These are phyloP conservation scores for Lindbergichthys nudifrons DNA, from an alignment of 2,797 vertebrate species.

Conservation along the genomic window DNA sequence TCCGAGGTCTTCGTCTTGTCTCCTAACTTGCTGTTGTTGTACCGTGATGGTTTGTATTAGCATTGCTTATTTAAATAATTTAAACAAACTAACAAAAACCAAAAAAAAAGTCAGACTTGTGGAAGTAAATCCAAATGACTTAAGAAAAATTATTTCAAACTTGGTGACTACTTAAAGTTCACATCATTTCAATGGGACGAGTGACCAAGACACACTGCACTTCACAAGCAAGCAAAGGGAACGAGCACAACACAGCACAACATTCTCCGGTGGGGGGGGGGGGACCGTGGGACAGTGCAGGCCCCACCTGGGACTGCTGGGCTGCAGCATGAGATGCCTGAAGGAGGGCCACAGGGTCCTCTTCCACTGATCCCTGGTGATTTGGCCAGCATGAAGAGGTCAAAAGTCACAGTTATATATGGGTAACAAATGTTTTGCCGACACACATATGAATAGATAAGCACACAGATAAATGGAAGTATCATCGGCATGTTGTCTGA, in stretches of 20 bases:
- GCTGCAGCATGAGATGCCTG: constrained; percentile 81
- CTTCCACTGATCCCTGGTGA: constrained; percentile 86
- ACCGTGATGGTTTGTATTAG: no score
- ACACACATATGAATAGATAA: constrained; percentile 15
- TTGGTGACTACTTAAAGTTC: neutral
- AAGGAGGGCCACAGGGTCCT: constrained; percentile 83
- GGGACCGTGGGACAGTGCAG: constrained; percentile 50
- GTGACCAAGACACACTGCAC: constrained; percentile 45
- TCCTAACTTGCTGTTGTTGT: no score
- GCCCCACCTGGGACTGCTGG: constrained; percentile 86
- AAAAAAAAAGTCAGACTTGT: neutral
- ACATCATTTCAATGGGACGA: constrained; percentile 23
- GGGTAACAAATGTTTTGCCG: constrained; percentile 31
- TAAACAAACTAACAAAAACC: no score
- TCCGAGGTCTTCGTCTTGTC: no score
- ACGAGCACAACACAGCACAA: constrained; percentile 49
- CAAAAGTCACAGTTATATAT: constrained; percentile 78
- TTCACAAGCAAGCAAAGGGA: constrained; percentile 52
- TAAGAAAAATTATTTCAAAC: neutral
- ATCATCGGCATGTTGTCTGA: constrained; percentile 18
- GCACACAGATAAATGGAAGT: constrained; percentile 6
- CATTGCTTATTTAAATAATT: no score
- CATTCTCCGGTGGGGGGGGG: constrained; percentile 44
- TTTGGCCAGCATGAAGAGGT: constrained; percentile 73
- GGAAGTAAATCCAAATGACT: constrained; percentile 3